phyloP scores from a whole-genome alignment of 2,888 invertebrate genomes.

The Oscheius sp. region DNA sequence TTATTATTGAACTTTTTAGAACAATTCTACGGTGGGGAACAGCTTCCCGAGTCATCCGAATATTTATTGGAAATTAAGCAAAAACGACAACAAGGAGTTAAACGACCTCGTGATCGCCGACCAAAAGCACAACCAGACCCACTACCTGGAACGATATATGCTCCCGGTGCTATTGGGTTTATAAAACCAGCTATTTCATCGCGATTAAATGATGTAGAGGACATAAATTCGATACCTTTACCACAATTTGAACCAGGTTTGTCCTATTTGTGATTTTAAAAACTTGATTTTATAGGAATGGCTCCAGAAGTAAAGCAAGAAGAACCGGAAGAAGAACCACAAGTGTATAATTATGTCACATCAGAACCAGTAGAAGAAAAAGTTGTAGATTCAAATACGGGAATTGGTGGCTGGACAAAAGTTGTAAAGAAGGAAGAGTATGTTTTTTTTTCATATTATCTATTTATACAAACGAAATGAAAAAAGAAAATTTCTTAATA shows the following conservation, averaged over 20 bases:
- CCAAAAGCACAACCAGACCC: slow-evolving; percentile 12
- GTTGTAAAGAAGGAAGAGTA: slow-evolving; percentile 40
- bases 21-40: neutral
- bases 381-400: neutral
- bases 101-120: neutral
- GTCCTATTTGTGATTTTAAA: neutral
- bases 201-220: slow-evolving; percentile 14
- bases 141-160: neutral
- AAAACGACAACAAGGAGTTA: neutral
- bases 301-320: slow-evolving; percentile 5
- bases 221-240: slow-evolving; percentile 12
- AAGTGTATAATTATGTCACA: neutral
- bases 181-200: neutral
- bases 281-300: neutral
- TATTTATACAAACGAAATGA: too few relatives aligned
- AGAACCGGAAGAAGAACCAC: slow-evolving; percentile 7
- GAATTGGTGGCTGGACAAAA: slow-evolving; percentile 42
- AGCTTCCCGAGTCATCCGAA: slow-evolving; percentile 7
- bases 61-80: slow-evolving; percentile 17
- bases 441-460: neutral
- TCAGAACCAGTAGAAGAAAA: neutral
- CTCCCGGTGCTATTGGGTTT: slow-evolving; percentile 13
- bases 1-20: neutral
- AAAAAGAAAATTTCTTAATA: too few relatives aligned
- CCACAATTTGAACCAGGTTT: neutral